These are phyloP conservation scores for Meloidogyne floridensis DNA, from an alignment of 1,140 invertebrate genomes.

Conservation along the genomic window DNA sequence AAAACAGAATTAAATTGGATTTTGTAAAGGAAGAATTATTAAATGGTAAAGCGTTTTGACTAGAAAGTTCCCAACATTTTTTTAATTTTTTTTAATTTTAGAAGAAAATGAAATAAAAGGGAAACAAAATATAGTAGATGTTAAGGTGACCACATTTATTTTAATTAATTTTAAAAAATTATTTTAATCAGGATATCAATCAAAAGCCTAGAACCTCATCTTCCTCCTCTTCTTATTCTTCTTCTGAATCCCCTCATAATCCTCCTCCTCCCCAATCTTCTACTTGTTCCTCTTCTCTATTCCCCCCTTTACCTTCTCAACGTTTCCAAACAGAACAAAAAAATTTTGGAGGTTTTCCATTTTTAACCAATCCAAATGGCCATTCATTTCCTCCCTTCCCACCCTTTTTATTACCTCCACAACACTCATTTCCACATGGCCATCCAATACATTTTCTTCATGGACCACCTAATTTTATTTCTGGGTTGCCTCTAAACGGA, in stretches of 20 bases:
- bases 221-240: background rate
- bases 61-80: background rate
- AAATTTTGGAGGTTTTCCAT: background rate
- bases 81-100: background rate
- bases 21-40: constrained; percentile 8
- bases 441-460: background rate
- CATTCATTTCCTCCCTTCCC: background rate
- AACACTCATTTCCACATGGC: too few relatives aligned
- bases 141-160: background rate
- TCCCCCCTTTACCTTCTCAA: constrained; percentile 17
- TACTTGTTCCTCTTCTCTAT: background rate
- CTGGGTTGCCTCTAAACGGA: background rate
- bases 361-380: background rate
- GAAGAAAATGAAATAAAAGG: background rate
- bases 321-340: constrained; percentile 6
- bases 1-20: background rate
- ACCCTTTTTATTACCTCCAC: background rate
- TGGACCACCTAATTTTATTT: background rate
- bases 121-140: background rate
- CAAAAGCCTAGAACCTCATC: background rate
- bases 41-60: background rate
- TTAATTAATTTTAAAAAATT: background rate
- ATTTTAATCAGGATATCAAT: background rate
- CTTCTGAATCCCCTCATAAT: background rate
- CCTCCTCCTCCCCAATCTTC: too few relatives aligned